A percentile compares a stretch with the other conserved stretches of the same genome.
Conservation (phyloP, 2,113 vertebrate species). For the Glareola pratincola region DNA sequence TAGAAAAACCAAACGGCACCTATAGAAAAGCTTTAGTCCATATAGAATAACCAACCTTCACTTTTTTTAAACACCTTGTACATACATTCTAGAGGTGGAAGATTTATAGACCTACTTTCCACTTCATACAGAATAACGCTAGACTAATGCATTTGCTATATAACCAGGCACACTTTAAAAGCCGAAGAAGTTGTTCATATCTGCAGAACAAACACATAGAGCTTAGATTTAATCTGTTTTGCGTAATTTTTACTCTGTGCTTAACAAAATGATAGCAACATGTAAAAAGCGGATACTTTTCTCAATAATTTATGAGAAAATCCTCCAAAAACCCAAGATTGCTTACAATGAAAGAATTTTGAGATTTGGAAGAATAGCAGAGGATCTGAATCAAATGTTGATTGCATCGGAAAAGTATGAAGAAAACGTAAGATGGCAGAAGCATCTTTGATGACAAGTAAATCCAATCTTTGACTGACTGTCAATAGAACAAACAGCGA, state of each 20-base stretch:
- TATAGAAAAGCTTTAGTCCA: neutral
- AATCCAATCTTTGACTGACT: neutral
- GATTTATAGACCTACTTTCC: neutral
- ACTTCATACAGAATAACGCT: neutral
- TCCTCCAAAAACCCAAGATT: neutral
- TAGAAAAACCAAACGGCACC: neutral
- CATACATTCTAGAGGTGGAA: neutral
- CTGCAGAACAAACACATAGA: neutral
- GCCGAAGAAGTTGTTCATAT: neutral
- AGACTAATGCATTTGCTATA: neutral
- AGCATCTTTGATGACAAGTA: neutral
- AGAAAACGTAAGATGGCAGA: neutral
- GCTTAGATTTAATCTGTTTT: neutral
- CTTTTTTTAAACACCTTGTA: neutral
- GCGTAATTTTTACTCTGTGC: neutral
- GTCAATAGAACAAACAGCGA: neutral
- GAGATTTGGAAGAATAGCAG: neutral
- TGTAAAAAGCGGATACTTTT: neutral
- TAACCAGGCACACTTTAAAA: neutral
- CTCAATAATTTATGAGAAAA: neutral
- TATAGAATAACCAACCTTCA: neutral
- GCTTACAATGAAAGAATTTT: neutral
- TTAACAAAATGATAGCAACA: neutral
- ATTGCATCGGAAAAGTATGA: neutral
- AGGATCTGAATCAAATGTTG: neutral